phyloP scores from a whole-genome alignment of 2,797 vertebrate species.

The Parotocinclus haroldoi region DNA sequence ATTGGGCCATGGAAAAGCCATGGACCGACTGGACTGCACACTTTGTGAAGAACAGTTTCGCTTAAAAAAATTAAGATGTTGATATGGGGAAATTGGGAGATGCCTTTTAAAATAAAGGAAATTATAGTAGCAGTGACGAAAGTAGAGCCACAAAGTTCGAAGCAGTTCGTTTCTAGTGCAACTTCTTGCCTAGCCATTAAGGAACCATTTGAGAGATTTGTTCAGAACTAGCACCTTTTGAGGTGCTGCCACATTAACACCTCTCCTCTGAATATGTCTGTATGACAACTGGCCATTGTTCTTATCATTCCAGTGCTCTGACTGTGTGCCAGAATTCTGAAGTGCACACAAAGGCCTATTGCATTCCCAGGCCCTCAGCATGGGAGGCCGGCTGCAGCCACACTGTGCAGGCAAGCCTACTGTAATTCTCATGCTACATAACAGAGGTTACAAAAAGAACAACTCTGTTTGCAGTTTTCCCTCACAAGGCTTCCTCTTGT shows the following conservation, averaged over 20 bases:
- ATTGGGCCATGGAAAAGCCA: constrained; percentile 63
- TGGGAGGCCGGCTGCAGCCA: constrained; percentile 45
- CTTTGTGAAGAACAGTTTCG: no score
- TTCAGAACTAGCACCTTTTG: constrained; percentile 40
- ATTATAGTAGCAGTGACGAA: not conserved
- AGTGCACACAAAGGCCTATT: constrained; percentile 59
- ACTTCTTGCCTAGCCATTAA: constrained; percentile 11
- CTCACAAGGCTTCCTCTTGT: constrained; percentile 11
- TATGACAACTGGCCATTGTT: constrained; percentile 56
- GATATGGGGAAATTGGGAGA: no score
- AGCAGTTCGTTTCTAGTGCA: not conserved
- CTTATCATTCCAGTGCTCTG: constrained; percentile 51
- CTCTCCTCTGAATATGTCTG: constrained; percentile 49
- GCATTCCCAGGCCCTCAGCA: constrained; percentile 49
- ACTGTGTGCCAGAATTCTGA: constrained; percentile 49
- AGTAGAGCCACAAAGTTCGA: no score
- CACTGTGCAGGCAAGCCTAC: constrained; percentile 39
- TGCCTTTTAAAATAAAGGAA: no score
- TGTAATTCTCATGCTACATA: constrained; percentile 44
- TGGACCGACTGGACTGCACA: constrained; percentile 38
- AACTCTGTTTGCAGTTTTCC: constrained; percentile 21
- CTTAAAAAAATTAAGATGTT: no score
- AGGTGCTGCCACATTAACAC: constrained; percentile 39
- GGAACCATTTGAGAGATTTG: constrained; percentile 24
- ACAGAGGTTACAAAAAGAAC: constrained; percentile 34